Evolutionary conservation across 2,113 vertebrate genomes (phyloP), one percentile per base, ranked within the genome.

Genomic region (Ploceus nigricollis): DNA sequence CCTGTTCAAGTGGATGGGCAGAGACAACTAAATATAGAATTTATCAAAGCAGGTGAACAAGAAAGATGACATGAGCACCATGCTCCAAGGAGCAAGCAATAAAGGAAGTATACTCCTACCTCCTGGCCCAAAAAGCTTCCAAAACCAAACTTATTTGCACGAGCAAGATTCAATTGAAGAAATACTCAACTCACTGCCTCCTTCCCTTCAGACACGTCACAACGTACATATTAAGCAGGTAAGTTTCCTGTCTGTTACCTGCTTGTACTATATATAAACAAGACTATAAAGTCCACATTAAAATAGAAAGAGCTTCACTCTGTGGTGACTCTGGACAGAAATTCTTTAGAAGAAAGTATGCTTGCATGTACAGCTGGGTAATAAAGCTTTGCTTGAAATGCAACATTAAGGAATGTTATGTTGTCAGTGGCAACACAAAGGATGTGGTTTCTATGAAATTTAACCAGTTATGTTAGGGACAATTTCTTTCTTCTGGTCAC

Each of bases 41-140:
- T 96, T 87, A 92, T 77, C 72, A 89, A 96, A 83, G 82, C 96
- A 97, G 93, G 95, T 97, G 96, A 97, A 92, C 76, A 82, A 79
- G 76, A 85, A 93, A 94, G 72, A 92, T 50, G 28, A 87, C 82
- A 88, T 33, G 64, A 90, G 37, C 28, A 25, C 18, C 80, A 54
- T 35, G 24, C 82, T 90, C 50, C 61, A 56, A 79, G 44, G 5
- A 87, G 47, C 37, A 73, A 85, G 71, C 57, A 86, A 66, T 60
- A 95, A 80, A 88, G 0, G 1, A 89, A 73, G 31, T 22, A 48
- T 18, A 24, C 8, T 70, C 42, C 31, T 44, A 73, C 22, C 31
- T 72, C 57, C 73, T 27, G 15, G 39, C 30, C 54, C 27, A 25
- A 82, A 88, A 73, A 82, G 21, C 35, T 63, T 65, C 50, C 39